These are phyloP conservation scores for Molossus molossus DNA, from an alignment of 2,797 vertebrate species.

Conservation along the genomic window DNA sequence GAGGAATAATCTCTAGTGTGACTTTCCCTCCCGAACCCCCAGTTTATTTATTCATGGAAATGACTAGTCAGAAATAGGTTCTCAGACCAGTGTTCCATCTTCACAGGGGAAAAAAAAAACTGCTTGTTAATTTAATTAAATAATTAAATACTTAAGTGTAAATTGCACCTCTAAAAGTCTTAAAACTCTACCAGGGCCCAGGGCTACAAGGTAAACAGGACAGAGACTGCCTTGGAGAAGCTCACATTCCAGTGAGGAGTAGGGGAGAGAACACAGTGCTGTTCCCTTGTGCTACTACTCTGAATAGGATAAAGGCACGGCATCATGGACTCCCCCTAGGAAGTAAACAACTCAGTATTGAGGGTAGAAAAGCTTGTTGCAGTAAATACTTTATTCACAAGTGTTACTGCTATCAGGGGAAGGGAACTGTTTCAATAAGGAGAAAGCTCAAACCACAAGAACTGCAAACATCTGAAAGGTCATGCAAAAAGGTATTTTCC, in stretches of 20 bases:
- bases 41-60: neutral
- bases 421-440: neutral
- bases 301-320: neutral
- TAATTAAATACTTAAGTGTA: neutral
- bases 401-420: neutral
- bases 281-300: neutral
- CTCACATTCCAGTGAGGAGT: constrained; percentile 18
- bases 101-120: neutral
- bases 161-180: neutral
- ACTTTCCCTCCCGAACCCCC: neutral
- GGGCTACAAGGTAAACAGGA: neutral
- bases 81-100: neutral
- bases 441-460: neutral
- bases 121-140: constrained; percentile 38
- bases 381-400: constrained; percentile 43
- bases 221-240: neutral
- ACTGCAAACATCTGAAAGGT: constrained; percentile 21
- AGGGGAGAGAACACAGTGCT: neutral
- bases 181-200: neutral
- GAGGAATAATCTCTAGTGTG: constrained; percentile 11
- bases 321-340: neutral
- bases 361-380: neutral
- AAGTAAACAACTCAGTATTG: neutral
- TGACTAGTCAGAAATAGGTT: constrained; percentile 10
- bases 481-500: constrained; percentile 13